These are phyloP conservation scores for Patiria miniata DNA, from an alignment of 35 echinoderm and acorn worm species.

Conservation along the genomic window DNA sequence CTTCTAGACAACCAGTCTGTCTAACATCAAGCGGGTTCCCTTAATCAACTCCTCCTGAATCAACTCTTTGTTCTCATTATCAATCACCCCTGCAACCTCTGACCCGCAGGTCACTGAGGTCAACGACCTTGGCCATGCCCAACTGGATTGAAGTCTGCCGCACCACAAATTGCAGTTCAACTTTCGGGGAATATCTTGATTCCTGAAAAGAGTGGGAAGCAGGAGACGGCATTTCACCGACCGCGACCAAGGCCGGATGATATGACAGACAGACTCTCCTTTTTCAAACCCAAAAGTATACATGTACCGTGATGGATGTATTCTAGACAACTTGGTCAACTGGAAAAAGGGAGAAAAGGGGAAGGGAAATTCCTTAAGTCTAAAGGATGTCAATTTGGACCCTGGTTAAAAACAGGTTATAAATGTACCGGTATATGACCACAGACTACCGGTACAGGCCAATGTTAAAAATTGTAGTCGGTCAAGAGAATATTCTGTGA, in stretches of 20 bases:
- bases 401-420: no score
- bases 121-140: neutral
- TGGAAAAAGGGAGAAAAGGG: no score
- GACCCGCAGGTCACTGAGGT: neutral
- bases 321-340: no score
- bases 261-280: no score
- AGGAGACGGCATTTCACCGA: neutral
- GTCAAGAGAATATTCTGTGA: no score
- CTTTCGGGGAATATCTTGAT: neutral
- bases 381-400: no score
- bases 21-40: neutral
- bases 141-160: neutral
- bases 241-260: neutral
- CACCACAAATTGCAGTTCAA: slow-evolving; percentile 8
- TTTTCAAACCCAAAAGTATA: no score
- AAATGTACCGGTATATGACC: no score
- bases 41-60: neutral
- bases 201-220: neutral
- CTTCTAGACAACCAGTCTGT: neutral
- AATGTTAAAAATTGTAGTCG: no score
- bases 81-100: neutral
- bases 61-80: slow-evolving; percentile 31
- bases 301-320: no score
- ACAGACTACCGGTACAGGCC: no score
- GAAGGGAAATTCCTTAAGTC: no score